Conservation (phyloP, 92 coral and sea anemone species). For the Actinostola sp. region DNA sequence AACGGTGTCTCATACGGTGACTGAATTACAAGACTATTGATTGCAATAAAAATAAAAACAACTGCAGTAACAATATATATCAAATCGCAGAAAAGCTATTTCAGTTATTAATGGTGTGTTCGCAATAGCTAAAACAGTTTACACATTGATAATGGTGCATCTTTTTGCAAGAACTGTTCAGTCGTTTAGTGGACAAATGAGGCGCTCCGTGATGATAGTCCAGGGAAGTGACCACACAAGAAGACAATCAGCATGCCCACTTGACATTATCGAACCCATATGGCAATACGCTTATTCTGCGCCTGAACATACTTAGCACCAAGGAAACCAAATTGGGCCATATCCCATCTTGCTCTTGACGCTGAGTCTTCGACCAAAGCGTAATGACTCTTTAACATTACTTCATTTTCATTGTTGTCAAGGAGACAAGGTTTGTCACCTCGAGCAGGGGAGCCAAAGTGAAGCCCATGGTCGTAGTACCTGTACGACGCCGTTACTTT, state of each 20-base stretch:
- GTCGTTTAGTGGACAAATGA: neutral
- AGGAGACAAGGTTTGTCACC: conserved; percentile 87
- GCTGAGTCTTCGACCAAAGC: conserved; percentile 78
- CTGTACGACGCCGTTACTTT: conserved; percentile 74
- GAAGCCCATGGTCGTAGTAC: conserved; percentile 95
- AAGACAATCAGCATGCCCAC: conserved; percentile 4
- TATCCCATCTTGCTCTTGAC: conserved; percentile 91
- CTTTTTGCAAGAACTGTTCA: neutral
- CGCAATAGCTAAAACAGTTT: too few relatives aligned
- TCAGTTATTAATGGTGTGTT: too few relatives aligned
- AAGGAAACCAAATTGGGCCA: conserved; percentile 98
- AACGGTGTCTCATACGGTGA: too few relatives aligned
- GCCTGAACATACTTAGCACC: conserved; percentile 84
- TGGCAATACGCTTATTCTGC: conserved; percentile 84
- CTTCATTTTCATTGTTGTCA: conserved; percentile 81
- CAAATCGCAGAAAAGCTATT: too few relatives aligned
- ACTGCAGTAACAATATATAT: too few relatives aligned
- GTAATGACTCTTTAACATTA: conserved; percentile 96
- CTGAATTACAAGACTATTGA: too few relatives aligned
- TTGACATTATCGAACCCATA: conserved; percentile 87
- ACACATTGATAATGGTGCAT: neutral
- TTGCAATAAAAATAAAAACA: too few relatives aligned
- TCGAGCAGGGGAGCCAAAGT: conserved; percentile 90
- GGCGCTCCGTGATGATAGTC: neutral
- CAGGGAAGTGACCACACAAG: conserved; percentile 22